Conservation (phyloP, 2,888 invertebrate species). For the Drosophila longiperda region DNA sequence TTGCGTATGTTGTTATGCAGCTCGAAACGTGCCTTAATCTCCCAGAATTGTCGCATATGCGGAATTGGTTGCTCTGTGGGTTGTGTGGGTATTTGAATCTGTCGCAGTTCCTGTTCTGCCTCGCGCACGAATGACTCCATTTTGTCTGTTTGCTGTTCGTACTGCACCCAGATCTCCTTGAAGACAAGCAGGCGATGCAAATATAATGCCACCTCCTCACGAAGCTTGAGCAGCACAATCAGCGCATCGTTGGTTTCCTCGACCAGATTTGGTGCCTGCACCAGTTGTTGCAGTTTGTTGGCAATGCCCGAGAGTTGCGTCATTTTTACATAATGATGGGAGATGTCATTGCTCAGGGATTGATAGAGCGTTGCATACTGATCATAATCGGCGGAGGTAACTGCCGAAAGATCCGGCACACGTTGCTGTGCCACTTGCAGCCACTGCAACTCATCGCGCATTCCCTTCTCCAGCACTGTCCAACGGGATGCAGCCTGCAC, state of each 20-base stretch:
- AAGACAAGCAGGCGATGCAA: slow-evolving; percentile 90
- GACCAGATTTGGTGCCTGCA: slow-evolving; percentile 91
- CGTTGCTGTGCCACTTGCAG: slow-evolving; percentile 93
- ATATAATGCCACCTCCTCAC: slow-evolving; percentile 91
- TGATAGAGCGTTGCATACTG: slow-evolving; percentile 94
- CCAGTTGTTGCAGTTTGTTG: slow-evolving; percentile 90
- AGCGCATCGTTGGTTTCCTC: slow-evolving; percentile 90
- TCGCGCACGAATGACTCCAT: slow-evolving; percentile 91
- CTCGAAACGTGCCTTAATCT: slow-evolving; percentile 94
- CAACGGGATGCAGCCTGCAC: slow-evolving; percentile 93
- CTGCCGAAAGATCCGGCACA: slow-evolving; percentile 91
- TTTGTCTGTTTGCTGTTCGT: slow-evolving; percentile 90
- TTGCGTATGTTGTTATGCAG: slow-evolving; percentile 91
- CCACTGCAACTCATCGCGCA: slow-evolving; percentile 94
- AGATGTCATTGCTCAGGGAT: slow-evolving; percentile 91
- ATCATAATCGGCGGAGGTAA: slow-evolving; percentile 93
- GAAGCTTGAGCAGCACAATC: slow-evolving; percentile 89
- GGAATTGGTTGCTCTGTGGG: slow-evolving; percentile 88
- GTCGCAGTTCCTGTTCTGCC: slow-evolving; percentile 89
- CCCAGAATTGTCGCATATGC: slow-evolving; percentile 94
- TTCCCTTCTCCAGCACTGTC: slow-evolving; percentile 92
- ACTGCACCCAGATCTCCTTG: slow-evolving; percentile 91
- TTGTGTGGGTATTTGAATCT: slow-evolving; percentile 87
- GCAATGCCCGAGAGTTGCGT: slow-evolving; percentile 90
- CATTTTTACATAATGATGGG: slow-evolving; percentile 92